phyloP scores from a whole-genome alignment of 1,140 invertebrate genomes.

The Sycophaga agraensis region DNA sequence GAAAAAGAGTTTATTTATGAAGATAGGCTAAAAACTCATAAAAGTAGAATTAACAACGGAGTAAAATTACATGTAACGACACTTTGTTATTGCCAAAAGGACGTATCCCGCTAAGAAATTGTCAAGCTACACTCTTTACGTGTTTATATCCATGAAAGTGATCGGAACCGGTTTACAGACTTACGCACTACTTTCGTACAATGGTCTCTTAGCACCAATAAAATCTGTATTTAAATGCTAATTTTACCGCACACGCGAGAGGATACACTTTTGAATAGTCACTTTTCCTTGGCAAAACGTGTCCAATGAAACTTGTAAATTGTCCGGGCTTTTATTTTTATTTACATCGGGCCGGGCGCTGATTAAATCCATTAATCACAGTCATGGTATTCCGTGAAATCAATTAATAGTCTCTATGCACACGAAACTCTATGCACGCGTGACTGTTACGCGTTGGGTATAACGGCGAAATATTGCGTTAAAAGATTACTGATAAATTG shows the following conservation, averaged over 20 bases:
- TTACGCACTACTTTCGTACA: conserved; percentile 15
- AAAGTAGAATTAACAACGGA: background rate
- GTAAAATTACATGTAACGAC: conserved; percentile 11
- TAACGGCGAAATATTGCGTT: background rate
- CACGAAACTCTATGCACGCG: too few relatives aligned
- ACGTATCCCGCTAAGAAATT: conserved; percentile 11
- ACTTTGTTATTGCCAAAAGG: conserved; percentile 15
- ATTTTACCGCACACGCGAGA: background rate
- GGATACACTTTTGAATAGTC: conserved; percentile 6
- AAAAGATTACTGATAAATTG: background rate
- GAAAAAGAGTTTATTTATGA: background rate
- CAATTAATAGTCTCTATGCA: conserved; percentile 6
- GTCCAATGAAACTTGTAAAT: conserved; percentile 12
- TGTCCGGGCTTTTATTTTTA: background rate
- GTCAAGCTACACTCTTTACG: conserved; percentile 6
- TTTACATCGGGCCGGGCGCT: background rate
- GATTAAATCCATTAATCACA: background rate
- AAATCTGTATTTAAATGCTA: conserved; percentile 9
- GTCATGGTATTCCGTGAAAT: background rate
- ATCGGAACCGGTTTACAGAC: conserved; percentile 24
- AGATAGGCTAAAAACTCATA: background rate
- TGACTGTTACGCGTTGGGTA: too few relatives aligned
- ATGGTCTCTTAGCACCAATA: conserved; percentile 3
- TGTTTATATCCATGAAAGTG: conserved; percentile 1
- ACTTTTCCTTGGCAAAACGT: background rate